phyloP scores from a whole-genome alignment of 2,797 vertebrate genomes.

The Chelidonichthys spinosus region DNA sequence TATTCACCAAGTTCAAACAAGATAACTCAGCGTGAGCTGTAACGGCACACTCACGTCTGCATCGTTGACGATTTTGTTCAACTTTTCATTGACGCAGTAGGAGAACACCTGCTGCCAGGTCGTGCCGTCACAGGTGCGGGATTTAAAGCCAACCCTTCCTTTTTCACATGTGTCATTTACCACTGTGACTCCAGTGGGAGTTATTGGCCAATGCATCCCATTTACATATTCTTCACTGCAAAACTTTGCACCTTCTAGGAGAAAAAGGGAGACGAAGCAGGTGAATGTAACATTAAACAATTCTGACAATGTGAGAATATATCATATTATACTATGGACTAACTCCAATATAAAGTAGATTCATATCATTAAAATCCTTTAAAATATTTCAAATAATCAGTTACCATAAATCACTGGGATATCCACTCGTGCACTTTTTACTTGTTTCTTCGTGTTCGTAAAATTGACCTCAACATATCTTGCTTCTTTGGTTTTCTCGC shows the following conservation, averaged over 20 bases:
- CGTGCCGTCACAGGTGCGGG: slow-evolving; percentile 52
- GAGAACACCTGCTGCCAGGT: not conserved
- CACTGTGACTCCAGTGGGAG: slow-evolving; percentile 61
- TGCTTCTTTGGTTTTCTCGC: rapidly evolving
- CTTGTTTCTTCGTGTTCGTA: rapidly evolving
- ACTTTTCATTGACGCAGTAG: slow-evolving; percentile 59
- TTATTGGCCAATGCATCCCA: slow-evolving; percentile 59
- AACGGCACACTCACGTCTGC: slow-evolving; percentile 70
- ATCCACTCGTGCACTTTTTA: rapidly evolving
- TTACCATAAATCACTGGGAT: slow-evolving; percentile 70
- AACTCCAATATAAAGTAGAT: not conserved
- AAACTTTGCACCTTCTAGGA: rapidly evolving
- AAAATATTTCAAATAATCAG: not conserved
- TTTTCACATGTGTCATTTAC: slow-evolving; percentile 42
- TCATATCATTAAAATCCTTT: not conserved
- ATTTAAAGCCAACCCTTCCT: slow-evolving; percentile 59
- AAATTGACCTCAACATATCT: slow-evolving; percentile 42
- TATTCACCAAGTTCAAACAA: not conserved
- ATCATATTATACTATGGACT: not conserved
- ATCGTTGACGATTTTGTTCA: slow-evolving; percentile 41
- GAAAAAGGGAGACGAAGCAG: slow-evolving; percentile 2
- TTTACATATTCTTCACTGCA: slow-evolving; percentile 1
- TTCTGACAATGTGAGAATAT: not conserved
- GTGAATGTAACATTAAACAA: not conserved
- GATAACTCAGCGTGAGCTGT: not conserved